Evolutionary conservation across 2,113 vertebrate species (phyloP).

Genomic region (Nettapus auritus): DNA sequence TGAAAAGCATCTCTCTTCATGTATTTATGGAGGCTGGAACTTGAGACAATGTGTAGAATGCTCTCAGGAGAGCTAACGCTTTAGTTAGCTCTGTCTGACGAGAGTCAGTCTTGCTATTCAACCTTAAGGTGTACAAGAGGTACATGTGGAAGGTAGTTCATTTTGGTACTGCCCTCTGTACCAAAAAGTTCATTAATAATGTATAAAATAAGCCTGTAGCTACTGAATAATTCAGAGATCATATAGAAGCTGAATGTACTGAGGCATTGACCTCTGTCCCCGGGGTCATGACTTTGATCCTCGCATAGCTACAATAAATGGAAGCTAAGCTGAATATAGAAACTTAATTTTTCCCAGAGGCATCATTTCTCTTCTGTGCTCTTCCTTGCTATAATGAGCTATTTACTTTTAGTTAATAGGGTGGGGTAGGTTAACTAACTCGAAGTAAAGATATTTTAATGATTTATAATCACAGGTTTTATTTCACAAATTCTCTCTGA

Average conservation of each 20-base stretch:
- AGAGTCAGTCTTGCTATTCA: not conserved
- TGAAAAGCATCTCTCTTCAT: not conserved
- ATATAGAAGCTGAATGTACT: not conserved
- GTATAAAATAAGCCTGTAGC: not conserved
- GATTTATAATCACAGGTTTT: not conserved
- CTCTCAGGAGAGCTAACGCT: not conserved
- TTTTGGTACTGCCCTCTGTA: not conserved
- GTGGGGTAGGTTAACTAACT: not conserved
- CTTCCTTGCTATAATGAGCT: constrained; percentile 46
- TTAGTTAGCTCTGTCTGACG: rapidly evolving
- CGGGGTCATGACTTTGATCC: not conserved
- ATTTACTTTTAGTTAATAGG: not conserved
- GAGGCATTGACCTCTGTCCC: constrained; percentile 33
- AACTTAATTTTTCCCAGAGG: constrained; percentile 55
- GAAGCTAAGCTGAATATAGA: constrained; percentile 58
- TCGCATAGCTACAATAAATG: constrained; percentile 13
- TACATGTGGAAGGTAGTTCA: not conserved
- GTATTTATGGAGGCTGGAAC: rapidly evolving
- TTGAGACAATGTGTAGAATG: no score
- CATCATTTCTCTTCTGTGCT: not conserved
- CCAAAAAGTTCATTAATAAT: not conserved
- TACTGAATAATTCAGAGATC: not conserved
- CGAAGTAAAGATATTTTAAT: not conserved
- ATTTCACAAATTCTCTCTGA: not conserved
- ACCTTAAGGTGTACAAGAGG: not conserved